phyloP scores from a whole-genome alignment of 1,140 invertebrate species.

The Sipha flava region DNA sequence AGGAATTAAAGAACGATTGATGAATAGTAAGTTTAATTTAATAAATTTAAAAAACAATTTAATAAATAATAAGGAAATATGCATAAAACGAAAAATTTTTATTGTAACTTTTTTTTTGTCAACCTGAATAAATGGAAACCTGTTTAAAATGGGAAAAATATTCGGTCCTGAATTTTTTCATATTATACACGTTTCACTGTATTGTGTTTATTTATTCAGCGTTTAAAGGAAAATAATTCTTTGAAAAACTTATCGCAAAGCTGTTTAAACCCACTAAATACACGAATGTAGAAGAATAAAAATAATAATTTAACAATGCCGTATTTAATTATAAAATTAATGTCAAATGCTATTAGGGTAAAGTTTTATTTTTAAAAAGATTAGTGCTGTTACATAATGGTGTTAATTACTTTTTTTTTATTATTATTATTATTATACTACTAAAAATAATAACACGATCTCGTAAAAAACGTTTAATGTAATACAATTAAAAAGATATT shows the following conservation, averaged over 20 bases:
- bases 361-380: not conserved
- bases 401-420: not conserved
- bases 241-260: not conserved
- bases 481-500: not conserved
- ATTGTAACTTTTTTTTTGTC: too few relatives aligned
- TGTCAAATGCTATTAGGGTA: not conserved
- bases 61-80: too few relatives aligned
- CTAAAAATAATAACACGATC: not conserved
- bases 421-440: conserved; percentile 8
- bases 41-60: too few relatives aligned
- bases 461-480: not conserved
- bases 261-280: not conserved
- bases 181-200: too few relatives aligned
- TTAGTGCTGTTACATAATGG: not conserved
- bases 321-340: not conserved
- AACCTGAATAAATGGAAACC: too few relatives aligned
- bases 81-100: too few relatives aligned
- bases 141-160: too few relatives aligned
- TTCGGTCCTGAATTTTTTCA: too few relatives aligned
- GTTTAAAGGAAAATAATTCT: too few relatives aligned
- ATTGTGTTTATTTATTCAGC: too few relatives aligned
- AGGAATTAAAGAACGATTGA: too few relatives aligned
- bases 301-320: not conserved
- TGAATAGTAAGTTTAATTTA: too few relatives aligned
- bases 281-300: not conserved